Evolutionary conservation across 2,888 invertebrate genomes (phyloP).

Genomic region (Marronus borbonicus): DNA sequence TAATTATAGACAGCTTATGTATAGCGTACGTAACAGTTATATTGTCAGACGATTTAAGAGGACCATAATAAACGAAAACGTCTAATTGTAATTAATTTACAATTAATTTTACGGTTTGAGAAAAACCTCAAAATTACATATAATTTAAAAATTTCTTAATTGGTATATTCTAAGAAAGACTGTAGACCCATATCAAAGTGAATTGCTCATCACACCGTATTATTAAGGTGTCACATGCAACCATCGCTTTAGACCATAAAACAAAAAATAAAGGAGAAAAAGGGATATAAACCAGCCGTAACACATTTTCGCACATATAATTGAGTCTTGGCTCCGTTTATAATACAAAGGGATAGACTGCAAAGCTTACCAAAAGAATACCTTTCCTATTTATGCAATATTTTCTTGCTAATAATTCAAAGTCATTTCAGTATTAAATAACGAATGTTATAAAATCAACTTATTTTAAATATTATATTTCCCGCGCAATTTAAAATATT

Average conservation of each 20-base stretch:
- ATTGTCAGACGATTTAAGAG: constrained; percentile 39
- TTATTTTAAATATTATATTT: too few species aligned
- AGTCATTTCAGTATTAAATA: too few species aligned
- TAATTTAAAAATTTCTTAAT: constrained; percentile 68
- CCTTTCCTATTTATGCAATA: background rate
- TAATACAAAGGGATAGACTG: background rate
- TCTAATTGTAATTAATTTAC: constrained; percentile 63
- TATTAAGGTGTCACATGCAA: constrained; percentile 66
- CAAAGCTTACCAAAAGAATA: background rate
- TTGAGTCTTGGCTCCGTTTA: constrained; percentile 12
- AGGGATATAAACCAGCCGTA: constrained; percentile 18
- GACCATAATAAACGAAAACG: constrained; percentile 45
- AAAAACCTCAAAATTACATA: constrained; percentile 64
- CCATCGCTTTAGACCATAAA: constrained; percentile 48
- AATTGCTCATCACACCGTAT: constrained; percentile 64
- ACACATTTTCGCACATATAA: constrained; percentile 44
- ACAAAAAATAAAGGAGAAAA: constrained; percentile 32
- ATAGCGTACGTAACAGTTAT: constrained; percentile 23
- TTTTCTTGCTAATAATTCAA: too few species aligned
- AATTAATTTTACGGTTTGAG: constrained; percentile 61
- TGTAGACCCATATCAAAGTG: constrained; percentile 67
- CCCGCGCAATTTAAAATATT: too few species aligned
- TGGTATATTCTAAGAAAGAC: constrained; percentile 66
- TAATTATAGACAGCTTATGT: background rate
- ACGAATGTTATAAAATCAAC: too few species aligned